Evolutionary conservation across 2,797 vertebrate species (phyloP).

Genomic region (Betta splendens): DNA sequence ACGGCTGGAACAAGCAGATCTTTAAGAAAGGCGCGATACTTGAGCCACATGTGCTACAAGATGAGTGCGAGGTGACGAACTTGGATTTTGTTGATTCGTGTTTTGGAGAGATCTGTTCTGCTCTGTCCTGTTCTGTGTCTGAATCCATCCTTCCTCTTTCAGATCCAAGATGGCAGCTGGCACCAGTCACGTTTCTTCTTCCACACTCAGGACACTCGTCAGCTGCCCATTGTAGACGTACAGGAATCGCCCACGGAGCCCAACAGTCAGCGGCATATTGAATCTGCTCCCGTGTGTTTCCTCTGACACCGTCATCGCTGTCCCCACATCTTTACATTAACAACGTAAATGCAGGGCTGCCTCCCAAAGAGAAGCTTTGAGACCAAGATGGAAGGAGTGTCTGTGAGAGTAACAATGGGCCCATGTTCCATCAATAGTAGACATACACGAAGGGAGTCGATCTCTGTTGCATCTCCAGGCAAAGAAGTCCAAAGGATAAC

Average conservation of each 20-base stretch:
- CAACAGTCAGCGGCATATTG: slow-evolving; percentile 82
- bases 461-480: slow-evolving; percentile 41
- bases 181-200: slow-evolving; percentile 91
- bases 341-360: slow-evolving; percentile 47
- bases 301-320: slow-evolving; percentile 69
- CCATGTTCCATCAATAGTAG: slow-evolving; percentile 63
- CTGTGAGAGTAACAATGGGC: slow-evolving; percentile 43
- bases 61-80: slow-evolving; percentile 98
- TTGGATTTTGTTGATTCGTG: too few species aligned
- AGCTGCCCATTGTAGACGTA: slow-evolving; percentile 90
- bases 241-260: slow-evolving; percentile 75
- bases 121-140: background rate
- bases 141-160: slow-evolving; percentile 13
- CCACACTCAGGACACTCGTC: slow-evolving; percentile 89
- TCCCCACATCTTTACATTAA: slow-evolving; percentile 40
- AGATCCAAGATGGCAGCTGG: slow-evolving; percentile 96
- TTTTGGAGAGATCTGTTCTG: too few species aligned
- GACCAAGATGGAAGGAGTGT: slow-evolving; percentile 24
- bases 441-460: slow-evolving; percentile 74
- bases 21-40: slow-evolving; percentile 87
- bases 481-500: slow-evolving; percentile 64
- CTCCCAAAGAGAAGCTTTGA: slow-evolving; percentile 45
- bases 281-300: slow-evolving; percentile 93
- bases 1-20: slow-evolving; percentile 92
- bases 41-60: slow-evolving; percentile 88